Evolutionary conservation across 2,797 vertebrate species (phyloP).

Genomic region (Esox masquinongy): DNA sequence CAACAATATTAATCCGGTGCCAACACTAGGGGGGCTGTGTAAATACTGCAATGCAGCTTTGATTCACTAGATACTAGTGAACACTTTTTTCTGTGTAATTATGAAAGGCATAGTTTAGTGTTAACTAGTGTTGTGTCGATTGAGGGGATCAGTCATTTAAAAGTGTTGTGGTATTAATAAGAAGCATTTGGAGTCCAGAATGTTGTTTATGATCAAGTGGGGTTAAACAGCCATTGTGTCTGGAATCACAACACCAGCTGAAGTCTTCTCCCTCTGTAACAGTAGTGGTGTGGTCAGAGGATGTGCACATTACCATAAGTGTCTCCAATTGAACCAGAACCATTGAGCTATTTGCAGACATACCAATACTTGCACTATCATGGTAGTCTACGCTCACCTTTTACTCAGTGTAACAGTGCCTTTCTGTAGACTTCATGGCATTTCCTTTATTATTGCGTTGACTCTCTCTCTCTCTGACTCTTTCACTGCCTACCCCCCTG

Average conservation of each 20-base stretch:
- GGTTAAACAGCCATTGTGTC: slow-evolving; percentile 58
- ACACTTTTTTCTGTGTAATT: neutral
- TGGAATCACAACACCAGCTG: slow-evolving; percentile 26
- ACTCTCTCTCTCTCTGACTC: too few species aligned
- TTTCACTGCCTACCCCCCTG: too few species aligned
- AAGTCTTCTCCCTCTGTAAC: slow-evolving; percentile 12
- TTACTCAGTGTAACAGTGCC: too few species aligned
- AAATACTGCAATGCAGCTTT: neutral
- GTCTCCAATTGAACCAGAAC: neutral
- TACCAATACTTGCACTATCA: neutral
- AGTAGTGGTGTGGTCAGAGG: neutral
- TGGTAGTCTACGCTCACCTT: neutral
- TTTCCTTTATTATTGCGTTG: too few species aligned
- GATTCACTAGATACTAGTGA: neutral
- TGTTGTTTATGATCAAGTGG: slow-evolving; percentile 51
- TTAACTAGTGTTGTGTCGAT: neutral
- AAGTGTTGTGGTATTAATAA: slow-evolving; percentile 18
- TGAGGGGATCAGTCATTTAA: neutral
- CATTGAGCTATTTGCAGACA: neutral
- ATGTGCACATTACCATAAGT: neutral
- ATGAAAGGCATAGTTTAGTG: neutral
- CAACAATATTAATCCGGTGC: too few species aligned
- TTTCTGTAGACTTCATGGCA: too few species aligned
- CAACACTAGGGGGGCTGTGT: neutral
- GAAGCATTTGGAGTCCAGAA: slow-evolving; percentile 39